phyloP scores from a whole-genome alignment of 2,113 vertebrate genomes.

The Siniperca knerii region DNA sequence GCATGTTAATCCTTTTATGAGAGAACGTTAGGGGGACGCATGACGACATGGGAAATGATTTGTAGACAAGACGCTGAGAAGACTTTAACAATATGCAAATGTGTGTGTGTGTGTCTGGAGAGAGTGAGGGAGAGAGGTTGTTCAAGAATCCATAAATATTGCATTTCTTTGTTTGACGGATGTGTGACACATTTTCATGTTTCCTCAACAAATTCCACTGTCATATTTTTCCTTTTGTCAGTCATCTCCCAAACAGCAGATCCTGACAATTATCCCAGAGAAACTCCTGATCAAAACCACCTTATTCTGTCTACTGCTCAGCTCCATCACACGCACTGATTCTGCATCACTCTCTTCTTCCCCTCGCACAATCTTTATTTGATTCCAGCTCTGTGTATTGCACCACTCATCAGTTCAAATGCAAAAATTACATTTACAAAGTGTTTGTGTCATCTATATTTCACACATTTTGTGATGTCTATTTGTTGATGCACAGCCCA shows the following conservation, averaged over 20 bases:
- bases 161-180: slow-evolving; percentile 81
- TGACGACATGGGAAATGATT: slow-evolving; percentile 76
- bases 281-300: slow-evolving; percentile 79
- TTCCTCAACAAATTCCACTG: slow-evolving; percentile 84
- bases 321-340: slow-evolving; percentile 60
- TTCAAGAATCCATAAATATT: slow-evolving; percentile 83
- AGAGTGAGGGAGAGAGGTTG: slow-evolving; percentile 44
- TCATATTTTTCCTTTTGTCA: slow-evolving; percentile 81
- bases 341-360: slow-evolving; percentile 48
- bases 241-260: slow-evolving; percentile 76
- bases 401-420: slow-evolving; percentile 73
- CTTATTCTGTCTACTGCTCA: slow-evolving; percentile 76
- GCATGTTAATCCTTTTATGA: slow-evolving; percentile 77
- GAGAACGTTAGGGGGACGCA: slow-evolving; percentile 60
- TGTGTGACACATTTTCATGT: slow-evolving; percentile 83
- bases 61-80: slow-evolving; percentile 52
- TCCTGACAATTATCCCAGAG: slow-evolving; percentile 84
- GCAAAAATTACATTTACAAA: slow-evolving; percentile 72
- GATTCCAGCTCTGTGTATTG: slow-evolving; percentile 58
- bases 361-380: slow-evolving; percentile 56
- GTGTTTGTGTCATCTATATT: slow-evolving; percentile 66
- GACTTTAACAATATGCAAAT: slow-evolving; percentile 56
- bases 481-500: slow-evolving; percentile 61
- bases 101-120: slow-evolving; percentile 36
- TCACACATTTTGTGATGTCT: slow-evolving; percentile 60